Percentiles rank a stretch among this genome's conserved stretches.
Conservation (phyloP, 2,113 vertebrate genomes). For the Cariama cristata region DNA sequence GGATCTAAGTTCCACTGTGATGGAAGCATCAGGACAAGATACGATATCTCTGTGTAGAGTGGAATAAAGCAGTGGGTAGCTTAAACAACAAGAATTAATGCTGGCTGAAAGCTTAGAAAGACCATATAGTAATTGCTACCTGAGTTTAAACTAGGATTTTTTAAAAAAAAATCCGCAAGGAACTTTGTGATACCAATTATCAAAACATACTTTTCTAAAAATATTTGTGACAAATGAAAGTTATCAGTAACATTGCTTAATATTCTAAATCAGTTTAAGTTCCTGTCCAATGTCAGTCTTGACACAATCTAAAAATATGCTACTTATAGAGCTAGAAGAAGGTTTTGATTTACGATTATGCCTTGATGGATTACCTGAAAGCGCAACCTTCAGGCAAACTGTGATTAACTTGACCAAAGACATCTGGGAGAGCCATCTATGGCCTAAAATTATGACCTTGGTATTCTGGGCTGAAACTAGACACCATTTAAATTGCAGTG, state of each 20-base stretch:
- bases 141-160: background rate
- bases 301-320: slow-evolving; percentile 65
- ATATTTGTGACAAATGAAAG: background rate
- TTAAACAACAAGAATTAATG: background rate
- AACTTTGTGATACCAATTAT: background rate
- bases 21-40: background rate
- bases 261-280: slow-evolving; percentile 12
- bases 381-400: slow-evolving; percentile 84
- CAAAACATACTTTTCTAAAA: background rate
- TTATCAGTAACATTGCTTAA: background rate
- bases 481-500: slow-evolving; percentile 79
- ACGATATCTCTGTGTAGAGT: background rate
- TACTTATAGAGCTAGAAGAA: slow-evolving; percentile 62
- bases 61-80: background rate
- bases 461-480: slow-evolving; percentile 86
- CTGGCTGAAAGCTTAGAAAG: background rate
- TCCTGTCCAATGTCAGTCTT: slow-evolving; percentile 65
- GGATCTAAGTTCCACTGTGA: background rate
- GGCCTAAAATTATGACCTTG: slow-evolving; percentile 85
- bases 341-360: slow-evolving; percentile 84
- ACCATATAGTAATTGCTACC: background rate
- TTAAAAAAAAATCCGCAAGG: background rate
- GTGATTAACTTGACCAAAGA: slow-evolving; percentile 95
- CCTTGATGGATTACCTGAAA: slow-evolving; percentile 92
- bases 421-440: slow-evolving; percentile 88